Percentiles rank a stretch among this genome's conserved stretches.
These are phyloP conservation scores for Ryuthela nishihirai DNA, from an alignment of 2,888 invertebrate species.

Conservation along the genomic window DNA sequence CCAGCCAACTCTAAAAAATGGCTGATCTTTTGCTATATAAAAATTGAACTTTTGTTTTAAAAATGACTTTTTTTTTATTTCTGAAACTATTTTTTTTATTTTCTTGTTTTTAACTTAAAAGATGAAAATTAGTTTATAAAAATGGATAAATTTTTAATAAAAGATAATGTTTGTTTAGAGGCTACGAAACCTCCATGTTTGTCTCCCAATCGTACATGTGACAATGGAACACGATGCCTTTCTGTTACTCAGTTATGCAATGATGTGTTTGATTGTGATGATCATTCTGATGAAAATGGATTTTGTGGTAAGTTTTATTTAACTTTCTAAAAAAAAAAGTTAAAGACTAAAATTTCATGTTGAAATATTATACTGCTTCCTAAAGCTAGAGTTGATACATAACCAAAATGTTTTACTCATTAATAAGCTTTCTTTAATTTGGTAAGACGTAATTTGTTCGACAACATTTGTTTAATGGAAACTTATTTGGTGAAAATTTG, in stretches of 20 bases:
- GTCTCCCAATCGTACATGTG: constrained; percentile 53
- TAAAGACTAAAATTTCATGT: neutral
- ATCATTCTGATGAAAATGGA: constrained; percentile 57
- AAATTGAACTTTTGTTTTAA: too few relatives aligned
- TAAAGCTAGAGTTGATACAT: too few relatives aligned
- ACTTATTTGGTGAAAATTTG: too few relatives aligned
- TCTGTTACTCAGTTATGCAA: constrained; percentile 47
- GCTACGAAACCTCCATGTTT: constrained; percentile 38
- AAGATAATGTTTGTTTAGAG: constrained; percentile 4
- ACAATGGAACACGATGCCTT: constrained; percentile 55
- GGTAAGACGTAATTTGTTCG: too few relatives aligned
- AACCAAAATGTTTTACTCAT: too few relatives aligned
- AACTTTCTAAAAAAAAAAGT: neutral
- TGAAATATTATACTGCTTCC: neutral
- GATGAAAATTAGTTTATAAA: neutral
- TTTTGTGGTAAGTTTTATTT: constrained; percentile 63
- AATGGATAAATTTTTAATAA: neutral
- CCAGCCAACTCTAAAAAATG: too few relatives aligned
- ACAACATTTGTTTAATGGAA: too few relatives aligned
- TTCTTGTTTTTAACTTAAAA: neutral
- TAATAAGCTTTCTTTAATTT: too few relatives aligned
- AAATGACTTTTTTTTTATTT: neutral
- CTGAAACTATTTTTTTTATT: neutral
- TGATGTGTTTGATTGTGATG: constrained; percentile 51
- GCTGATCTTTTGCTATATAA: too few relatives aligned